phyloP scores from a whole-genome alignment of 2,797 vertebrate species.

The Rachycentron canadum region DNA sequence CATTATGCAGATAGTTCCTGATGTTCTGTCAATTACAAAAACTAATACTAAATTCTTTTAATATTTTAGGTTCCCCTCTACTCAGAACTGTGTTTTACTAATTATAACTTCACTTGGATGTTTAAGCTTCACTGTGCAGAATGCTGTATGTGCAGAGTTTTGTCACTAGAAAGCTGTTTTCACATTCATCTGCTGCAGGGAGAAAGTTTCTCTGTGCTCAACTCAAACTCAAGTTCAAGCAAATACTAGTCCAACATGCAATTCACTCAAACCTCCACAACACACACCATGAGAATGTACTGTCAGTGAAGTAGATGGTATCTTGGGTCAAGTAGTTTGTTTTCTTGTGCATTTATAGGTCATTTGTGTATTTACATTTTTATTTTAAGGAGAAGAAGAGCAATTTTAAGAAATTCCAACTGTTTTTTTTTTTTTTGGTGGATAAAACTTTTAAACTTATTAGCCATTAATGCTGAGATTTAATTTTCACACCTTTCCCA shows the following conservation, averaged over 20 bases:
- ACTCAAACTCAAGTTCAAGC: no score
- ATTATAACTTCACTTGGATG: not conserved
- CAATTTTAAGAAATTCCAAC: not conserved
- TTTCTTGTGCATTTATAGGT: not conserved
- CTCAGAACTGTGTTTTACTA: no score
- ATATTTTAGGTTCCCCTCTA: no score
- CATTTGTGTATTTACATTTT: not conserved
- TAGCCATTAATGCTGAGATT: not conserved
- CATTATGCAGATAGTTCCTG: not conserved
- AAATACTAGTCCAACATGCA: not conserved
- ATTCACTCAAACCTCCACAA: not conserved
- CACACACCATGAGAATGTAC: not conserved
- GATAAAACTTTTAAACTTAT: not conserved
- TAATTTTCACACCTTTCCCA: not conserved
- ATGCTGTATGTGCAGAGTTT: not conserved
- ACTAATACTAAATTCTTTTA: no score
- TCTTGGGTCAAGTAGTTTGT: no score
- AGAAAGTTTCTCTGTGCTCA: not conserved
- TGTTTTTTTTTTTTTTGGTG: not conserved
- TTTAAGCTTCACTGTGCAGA: not conserved
- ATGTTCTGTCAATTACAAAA: not conserved
- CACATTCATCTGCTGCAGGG: not conserved
- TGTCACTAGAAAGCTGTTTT: not conserved
- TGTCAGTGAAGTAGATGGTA: no score
- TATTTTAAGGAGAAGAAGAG: not conserved